phyloP scores from a whole-genome alignment of 2,888 invertebrate genomes.

The Eustalomyia histrio region DNA sequence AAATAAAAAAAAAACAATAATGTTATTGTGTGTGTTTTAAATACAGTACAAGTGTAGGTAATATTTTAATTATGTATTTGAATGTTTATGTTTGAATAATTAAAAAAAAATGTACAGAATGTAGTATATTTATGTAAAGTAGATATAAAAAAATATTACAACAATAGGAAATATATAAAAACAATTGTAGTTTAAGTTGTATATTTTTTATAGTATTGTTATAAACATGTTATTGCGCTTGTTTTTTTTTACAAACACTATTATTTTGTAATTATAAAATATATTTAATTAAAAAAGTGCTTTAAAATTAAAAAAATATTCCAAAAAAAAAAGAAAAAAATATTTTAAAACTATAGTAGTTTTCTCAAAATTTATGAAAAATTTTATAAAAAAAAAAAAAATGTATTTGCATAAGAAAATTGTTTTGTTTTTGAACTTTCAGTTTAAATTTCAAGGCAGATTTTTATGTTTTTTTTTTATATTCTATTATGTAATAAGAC shows the following conservation, averaged over 20 bases:
- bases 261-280: conserved; percentile 12
- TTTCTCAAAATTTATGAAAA: conserved; percentile 5
- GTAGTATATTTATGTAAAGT: neutral
- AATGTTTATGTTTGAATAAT: neutral
- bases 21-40: neutral
- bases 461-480: conserved; percentile 33
- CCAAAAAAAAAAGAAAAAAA: conserved; percentile 16
- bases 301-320: neutral
- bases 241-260: conserved; percentile 41
- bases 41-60: conserved; percentile 18
- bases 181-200: conserved; percentile 10
- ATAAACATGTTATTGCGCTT: conserved; percentile 50
- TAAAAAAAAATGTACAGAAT: neutral
- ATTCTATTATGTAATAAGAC: conserved; percentile 16
- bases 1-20: conserved; percentile 36
- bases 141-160: conserved; percentile 1
- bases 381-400: conserved; percentile 14
- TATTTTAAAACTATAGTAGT: neutral
- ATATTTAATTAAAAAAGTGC: neutral
- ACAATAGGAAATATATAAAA: conserved; percentile 11
- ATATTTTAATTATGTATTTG: conserved; percentile 7
- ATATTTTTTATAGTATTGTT: neutral
- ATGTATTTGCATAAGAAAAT: conserved; percentile 18
- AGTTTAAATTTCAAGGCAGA: conserved; percentile 51
- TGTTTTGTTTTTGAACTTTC: conserved; percentile 34